These are phyloP conservation scores for Graphium colonna DNA, from an alignment of 2,888 invertebrate species.

Conservation along the genomic window DNA sequence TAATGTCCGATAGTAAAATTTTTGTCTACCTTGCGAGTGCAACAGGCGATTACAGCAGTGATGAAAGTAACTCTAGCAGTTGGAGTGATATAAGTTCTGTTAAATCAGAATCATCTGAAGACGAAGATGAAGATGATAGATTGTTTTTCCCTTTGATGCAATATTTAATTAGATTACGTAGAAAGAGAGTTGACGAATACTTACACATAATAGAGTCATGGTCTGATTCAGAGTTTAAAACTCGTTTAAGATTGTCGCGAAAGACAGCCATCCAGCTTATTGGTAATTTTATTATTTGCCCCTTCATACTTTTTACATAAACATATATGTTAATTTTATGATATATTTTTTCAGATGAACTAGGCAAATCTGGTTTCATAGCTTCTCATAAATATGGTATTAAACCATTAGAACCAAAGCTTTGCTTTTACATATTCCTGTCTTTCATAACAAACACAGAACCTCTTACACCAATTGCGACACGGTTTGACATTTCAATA, in stretches of 20 bases:
- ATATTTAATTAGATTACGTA: conserved; percentile 45
- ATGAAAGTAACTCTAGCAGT: conserved; percentile 46
- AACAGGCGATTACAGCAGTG: conserved; percentile 28
- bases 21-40: conserved; percentile 41
- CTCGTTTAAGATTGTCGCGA: conserved; percentile 48
- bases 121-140: conserved; percentile 42
- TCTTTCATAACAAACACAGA: conserved; percentile 55
- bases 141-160: conserved; percentile 58
- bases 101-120: conserved; percentile 39
- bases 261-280: conserved; percentile 48
- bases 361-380: conserved; percentile 55
- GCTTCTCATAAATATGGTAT: conserved; percentile 56
- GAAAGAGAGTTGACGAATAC: conserved; percentile 55
- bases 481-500: conserved; percentile 58
- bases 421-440: conserved; percentile 59
- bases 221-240: conserved; percentile 55
- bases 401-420: conserved; percentile 55
- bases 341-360: conserved; percentile 49
- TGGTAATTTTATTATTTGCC: conserved; percentile 36
- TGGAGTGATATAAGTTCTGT: conserved; percentile 48
- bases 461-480: conserved; percentile 55
- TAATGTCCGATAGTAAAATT: conserved; percentile 41
- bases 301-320: too few species aligned
- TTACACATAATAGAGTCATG: conserved; percentile 57
- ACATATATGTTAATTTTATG: neutral